Conservation (phyloP, 2,888 invertebrate species). For the Mystacides longicornis region DNA sequence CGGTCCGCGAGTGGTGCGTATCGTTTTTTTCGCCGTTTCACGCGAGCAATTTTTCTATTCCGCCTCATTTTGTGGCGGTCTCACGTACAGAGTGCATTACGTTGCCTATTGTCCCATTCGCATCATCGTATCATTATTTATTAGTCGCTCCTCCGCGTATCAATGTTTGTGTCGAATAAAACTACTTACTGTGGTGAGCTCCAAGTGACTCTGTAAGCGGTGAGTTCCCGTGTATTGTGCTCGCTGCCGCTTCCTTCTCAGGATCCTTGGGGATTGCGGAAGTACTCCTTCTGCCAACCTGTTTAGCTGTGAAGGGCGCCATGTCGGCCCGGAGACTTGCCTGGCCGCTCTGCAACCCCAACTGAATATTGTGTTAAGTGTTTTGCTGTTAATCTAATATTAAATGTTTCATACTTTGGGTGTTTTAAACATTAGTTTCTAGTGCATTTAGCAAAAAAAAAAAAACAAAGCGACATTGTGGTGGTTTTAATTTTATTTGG, state of each 20-base stretch:
- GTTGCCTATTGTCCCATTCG: slow-evolving; percentile 4
- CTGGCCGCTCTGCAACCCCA: background rate
- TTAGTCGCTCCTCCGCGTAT: background rate
- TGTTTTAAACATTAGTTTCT: too few relatives aligned
- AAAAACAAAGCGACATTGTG: too few relatives aligned
- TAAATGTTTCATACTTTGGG: too few relatives aligned
- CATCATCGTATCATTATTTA: too few relatives aligned
- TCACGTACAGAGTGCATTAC: slow-evolving; percentile 22
- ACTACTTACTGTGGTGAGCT: too few relatives aligned
- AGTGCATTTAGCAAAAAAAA: too few relatives aligned
- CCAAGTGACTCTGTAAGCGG: background rate
- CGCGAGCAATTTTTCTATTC: slow-evolving; percentile 24
- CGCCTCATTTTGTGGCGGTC: slow-evolving; percentile 21
- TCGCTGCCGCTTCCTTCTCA: background rate
- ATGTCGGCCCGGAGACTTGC: slow-evolving; percentile 1
- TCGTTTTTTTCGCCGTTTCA: slow-evolving; percentile 20
- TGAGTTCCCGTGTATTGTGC: background rate
- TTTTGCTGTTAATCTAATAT: background rate
- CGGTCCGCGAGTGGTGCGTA: slow-evolving; percentile 19
- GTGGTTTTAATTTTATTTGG: background rate
- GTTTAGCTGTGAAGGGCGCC: slow-evolving; percentile 2
- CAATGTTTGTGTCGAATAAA: too few relatives aligned
- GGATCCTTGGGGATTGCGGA: slow-evolving; percentile 6
- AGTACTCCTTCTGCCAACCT: background rate
- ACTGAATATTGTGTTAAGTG: background rate